Evolutionary conservation across 2,797 vertebrate species (phyloP).

Genomic region (Megaceryle alcyon): DNA sequence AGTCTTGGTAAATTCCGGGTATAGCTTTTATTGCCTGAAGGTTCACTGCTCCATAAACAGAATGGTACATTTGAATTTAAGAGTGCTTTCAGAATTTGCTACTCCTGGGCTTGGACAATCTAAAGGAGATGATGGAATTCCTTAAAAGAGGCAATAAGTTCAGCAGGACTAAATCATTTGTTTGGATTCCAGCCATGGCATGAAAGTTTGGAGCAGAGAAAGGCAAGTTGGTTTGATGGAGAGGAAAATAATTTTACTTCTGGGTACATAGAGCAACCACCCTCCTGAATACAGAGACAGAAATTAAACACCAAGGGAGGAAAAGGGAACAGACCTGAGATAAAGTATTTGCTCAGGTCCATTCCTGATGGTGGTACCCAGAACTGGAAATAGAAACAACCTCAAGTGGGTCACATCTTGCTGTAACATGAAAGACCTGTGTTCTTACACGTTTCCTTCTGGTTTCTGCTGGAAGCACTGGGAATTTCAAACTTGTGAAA

Average conservation of each 20-base stretch:
- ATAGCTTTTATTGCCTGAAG: constrained; percentile 54
- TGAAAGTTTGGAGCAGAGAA: neutral
- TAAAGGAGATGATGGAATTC: constrained; percentile 28
- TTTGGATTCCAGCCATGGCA: neutral
- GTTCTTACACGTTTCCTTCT: neutral
- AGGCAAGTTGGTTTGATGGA: neutral
- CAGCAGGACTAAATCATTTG: constrained; percentile 21
- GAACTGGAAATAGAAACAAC: neutral
- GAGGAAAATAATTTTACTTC: constrained; percentile 12
- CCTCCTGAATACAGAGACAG: neutral
- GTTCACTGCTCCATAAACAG: constrained; percentile 39
- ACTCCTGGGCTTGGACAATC: neutral
- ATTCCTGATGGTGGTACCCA: neutral
- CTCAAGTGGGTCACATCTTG: neutral
- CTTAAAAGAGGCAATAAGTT: constrained; percentile 17
- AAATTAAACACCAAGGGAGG: neutral
- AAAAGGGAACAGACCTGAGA: neutral
- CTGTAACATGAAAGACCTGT: neutral
- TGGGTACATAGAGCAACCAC: neutral
- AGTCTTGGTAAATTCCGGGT: constrained; percentile 25
- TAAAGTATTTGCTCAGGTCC: neutral
- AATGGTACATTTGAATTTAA: constrained; percentile 57
- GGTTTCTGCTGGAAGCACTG: neutral
- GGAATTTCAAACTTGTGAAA: neutral
- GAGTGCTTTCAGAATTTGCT: constrained; percentile 33